Conservation (phyloP, 2,113 vertebrate species). For the Leptobrachium leishanense region DNA sequence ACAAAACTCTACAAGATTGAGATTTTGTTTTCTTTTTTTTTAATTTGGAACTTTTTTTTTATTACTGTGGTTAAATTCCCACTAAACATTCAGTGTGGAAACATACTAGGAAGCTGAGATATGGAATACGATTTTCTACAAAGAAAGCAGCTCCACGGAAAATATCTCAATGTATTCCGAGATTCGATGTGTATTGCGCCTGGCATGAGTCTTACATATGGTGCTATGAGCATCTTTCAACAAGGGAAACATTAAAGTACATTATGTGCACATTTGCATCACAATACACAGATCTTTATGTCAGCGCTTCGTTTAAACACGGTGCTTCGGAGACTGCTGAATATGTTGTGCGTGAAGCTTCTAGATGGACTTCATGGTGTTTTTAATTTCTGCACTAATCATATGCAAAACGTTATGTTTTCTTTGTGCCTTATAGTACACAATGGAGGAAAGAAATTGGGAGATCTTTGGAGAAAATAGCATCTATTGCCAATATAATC, state of each 20-base stretch:
- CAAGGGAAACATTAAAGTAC: constrained; percentile 14
- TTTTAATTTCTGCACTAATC: constrained; percentile 34
- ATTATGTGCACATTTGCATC: constrained; percentile 24
- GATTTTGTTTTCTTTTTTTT: too few relatives aligned
- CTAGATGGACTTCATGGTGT: constrained; percentile 11
- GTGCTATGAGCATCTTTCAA: constrained; percentile 12
- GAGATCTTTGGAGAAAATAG: constrained; percentile 17
- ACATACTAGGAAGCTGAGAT: not conserved
- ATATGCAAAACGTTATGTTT: constrained; percentile 14
- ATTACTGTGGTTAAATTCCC: not conserved
- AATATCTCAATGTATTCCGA: not conserved
- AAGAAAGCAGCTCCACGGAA: not conserved
- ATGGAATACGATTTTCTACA: not conserved
- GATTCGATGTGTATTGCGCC: not conserved
- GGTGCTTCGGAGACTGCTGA: constrained; percentile 4
- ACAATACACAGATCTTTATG: constrained; percentile 5
- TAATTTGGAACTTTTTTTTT: too few relatives aligned
- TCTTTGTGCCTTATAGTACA: not conserved
- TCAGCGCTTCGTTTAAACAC: not conserved
- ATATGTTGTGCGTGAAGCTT: constrained; percentile 5
- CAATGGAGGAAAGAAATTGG: constrained; percentile 16
- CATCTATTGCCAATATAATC: constrained; percentile 18
- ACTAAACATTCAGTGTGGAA: not conserved
- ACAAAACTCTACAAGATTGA: too few relatives aligned
- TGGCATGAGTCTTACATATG: not conserved